phyloP scores from a whole-genome alignment of 2,888 invertebrate species.

The Dexiosoma caninum region DNA sequence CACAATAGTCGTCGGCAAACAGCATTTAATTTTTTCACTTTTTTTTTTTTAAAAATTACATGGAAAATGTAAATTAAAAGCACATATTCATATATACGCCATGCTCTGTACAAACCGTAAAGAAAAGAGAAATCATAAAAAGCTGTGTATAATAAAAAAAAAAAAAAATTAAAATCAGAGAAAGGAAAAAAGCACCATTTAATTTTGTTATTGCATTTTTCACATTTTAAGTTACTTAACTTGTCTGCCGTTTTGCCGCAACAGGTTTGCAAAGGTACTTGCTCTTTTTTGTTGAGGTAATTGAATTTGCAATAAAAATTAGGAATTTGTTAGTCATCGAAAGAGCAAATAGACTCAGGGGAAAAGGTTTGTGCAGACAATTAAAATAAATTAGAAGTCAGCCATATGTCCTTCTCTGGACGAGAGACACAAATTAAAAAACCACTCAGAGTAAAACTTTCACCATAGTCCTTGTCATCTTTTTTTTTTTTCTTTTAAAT shows the following conservation, averaged over 20 bases:
- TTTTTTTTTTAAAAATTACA: slow-evolving; percentile 48
- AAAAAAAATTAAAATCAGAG: slow-evolving; percentile 10
- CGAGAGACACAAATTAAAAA: no score
- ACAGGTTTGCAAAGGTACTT: slow-evolving; percentile 16
- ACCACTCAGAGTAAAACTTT: no score
- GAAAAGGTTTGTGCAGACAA: no score
- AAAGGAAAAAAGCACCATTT: not conserved
- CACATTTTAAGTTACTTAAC: not conserved
- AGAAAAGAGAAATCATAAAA: slow-evolving; percentile 12
- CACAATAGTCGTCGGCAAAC: slow-evolving; percentile 39
- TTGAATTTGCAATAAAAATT: not conserved
- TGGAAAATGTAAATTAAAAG: slow-evolving; percentile 61
- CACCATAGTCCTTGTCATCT: no score
- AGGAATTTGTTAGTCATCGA: no score
- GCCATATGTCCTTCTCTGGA: no score
- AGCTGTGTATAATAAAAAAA: slow-evolving; percentile 36
- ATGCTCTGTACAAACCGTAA: not conserved
- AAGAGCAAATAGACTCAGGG: not conserved
- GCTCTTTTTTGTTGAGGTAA: not conserved
- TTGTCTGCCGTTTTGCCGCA: not conserved
- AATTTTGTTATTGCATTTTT: slow-evolving; percentile 18
- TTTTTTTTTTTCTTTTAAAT: no score
- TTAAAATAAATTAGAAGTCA: no score
- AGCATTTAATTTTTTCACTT: slow-evolving; percentile 1
- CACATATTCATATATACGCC: slow-evolving; percentile 49